Evolutionary conservation across 2,113 vertebrate species (phyloP).

Genomic region (Oceanites oceanicus): DNA sequence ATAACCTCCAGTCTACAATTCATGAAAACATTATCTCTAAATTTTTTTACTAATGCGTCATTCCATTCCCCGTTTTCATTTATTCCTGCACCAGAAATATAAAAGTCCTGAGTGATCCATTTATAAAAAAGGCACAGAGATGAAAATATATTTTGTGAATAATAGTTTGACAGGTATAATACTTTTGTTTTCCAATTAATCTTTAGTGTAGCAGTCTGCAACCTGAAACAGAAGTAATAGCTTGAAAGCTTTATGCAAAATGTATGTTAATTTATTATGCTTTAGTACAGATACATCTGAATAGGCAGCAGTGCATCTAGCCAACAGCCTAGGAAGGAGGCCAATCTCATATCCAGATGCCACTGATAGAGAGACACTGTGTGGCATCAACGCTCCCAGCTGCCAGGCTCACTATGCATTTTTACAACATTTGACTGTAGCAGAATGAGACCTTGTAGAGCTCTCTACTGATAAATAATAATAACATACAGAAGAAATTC

Average conservation of each 20-base stretch:
- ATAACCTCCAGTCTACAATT: background rate
- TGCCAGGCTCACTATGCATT: conserved; percentile 61
- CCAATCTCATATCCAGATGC: conserved; percentile 76
- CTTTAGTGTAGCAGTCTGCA: background rate
- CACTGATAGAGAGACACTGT: conserved; percentile 60
- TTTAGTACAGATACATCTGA: conserved; percentile 68
- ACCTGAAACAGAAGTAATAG: conserved; percentile 23
- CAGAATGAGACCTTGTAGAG: conserved; percentile 56
- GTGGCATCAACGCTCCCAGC: conserved; percentile 65
- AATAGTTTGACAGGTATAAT: background rate
- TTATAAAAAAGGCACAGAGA: background rate
- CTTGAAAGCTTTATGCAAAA: conserved; percentile 72
- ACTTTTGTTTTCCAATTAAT: background rate
- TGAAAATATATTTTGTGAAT: background rate
- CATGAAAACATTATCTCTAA: background rate
- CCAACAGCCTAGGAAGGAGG: conserved; percentile 71
- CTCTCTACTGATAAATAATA: conserved; percentile 5
- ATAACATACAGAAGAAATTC: background rate
- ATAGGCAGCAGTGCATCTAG: conserved; percentile 66
- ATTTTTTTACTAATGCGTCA: background rate
- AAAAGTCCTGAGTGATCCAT: background rate
- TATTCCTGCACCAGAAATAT: background rate
- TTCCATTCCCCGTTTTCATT: background rate
- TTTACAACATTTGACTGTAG: conserved; percentile 19
- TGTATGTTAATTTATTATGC: conserved; percentile 68